These are phyloP conservation scores for Argyra leucocephala DNA, from an alignment of 2,888 invertebrate species.

Conservation along the genomic window DNA sequence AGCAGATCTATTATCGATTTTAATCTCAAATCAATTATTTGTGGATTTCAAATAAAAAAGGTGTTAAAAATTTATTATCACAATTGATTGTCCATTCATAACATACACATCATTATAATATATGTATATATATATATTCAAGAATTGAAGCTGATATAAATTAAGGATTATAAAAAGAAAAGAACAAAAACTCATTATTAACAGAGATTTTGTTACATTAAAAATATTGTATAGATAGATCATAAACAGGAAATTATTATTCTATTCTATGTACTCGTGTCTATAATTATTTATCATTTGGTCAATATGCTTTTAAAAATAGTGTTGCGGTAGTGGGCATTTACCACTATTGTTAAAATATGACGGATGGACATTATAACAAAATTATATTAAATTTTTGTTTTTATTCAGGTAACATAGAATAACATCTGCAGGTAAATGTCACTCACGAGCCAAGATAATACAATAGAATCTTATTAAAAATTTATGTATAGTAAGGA, in stretches of 20 bases:
- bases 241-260: background rate
- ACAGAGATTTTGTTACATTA: background rate
- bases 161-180: background rate
- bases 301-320: background rate
- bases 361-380: background rate
- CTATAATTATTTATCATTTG: no score
- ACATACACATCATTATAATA: no score
- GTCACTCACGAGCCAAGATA: background rate
- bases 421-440: constrained; percentile 6
- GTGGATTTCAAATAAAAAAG: no score
- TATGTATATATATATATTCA: no score
- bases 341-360: background rate
- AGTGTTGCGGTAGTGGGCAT: background rate
- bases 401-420: background rate
- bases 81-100: no score
- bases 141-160: background rate
- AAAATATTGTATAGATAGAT: background rate
- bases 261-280: no score
- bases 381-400: background rate
- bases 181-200: background rate
- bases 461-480: no score
- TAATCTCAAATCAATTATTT: no score
- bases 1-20: no score
- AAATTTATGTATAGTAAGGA: no score
- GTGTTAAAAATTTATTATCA: no score